Evolutionary conservation across 2,888 invertebrate species (phyloP), one percentile per base, ranked within the genome.

Genomic region (Meiosimyza decipiens): DNA sequence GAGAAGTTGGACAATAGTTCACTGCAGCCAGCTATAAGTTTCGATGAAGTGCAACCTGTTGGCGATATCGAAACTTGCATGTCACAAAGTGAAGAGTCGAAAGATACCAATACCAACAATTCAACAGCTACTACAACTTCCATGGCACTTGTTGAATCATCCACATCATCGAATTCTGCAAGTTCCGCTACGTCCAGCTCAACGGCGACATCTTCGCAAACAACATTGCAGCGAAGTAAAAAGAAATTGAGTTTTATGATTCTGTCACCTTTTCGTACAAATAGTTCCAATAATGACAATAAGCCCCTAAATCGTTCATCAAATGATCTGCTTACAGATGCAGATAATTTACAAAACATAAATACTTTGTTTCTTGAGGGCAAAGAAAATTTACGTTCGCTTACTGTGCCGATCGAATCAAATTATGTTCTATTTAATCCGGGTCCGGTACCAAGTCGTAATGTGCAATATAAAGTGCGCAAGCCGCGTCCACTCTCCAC

Each of bases 391-490:
- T 82, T 82, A 62, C 82, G 85, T 52, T 82, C 87, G 54, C 83
- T 84, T 73, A 85, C 86, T 12, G 85, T 86, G 51, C 86, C 87
- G 51, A 83, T 86, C 73, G 87, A 87, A 77, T 84, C 86, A 59
- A 87, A 87, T 78, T 87, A 86, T 76, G 86, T 87, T 66, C 76
- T 87, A 16, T 87, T 87, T 74, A 85, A 87, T 81, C 87, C 87
- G 54, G 85, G 86, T 6, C 87, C 87, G 12, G 86, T 87, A 74
- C 85, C 85, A 50, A 83, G 84, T 78, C 84, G 86, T 33, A 83
- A 84, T 80, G 81, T 86, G 4, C 87, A 85, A 77, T 86, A 86
- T 75, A 87, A 86, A 80, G 83, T 87, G 73, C 81, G 85, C 1
- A 86, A 86, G 62, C 82, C 85, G 3, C 80, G 87, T 16, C 87